Conservation (phyloP, 2,797 vertebrate species). For the Danio tinwini region DNA sequence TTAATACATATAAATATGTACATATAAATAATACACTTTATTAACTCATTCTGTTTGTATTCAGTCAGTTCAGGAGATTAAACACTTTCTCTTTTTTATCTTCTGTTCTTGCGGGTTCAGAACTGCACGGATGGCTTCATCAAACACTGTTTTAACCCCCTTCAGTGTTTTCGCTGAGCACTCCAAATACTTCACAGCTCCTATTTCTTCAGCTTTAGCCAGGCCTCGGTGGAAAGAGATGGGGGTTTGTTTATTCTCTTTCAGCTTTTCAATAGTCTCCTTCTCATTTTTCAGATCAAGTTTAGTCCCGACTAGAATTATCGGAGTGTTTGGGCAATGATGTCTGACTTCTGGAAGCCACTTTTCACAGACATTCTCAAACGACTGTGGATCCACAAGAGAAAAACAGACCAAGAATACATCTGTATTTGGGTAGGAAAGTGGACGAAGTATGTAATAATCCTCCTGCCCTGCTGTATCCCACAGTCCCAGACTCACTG, state of each 20-base stretch:
- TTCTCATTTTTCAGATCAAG: not conserved
- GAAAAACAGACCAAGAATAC: slow-evolving; percentile 3
- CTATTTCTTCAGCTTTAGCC: not conserved
- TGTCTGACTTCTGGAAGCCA: slow-evolving; percentile 16
- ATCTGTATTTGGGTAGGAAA: not conserved
- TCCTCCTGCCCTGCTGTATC: not conserved
- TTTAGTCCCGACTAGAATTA: not conserved
- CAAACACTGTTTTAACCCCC: not conserved
- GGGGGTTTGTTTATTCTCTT: not conserved
- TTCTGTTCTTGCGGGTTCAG: too few relatives aligned
- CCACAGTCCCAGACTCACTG: not conserved
- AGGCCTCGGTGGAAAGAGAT: not conserved
- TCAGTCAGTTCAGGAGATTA: not conserved
- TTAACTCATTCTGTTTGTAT: too few relatives aligned
- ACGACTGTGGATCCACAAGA: not conserved
- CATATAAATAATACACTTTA: too few relatives aligned
- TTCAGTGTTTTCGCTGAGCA: not conserved
- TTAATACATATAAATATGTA: too few relatives aligned
- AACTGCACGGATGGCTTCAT: not conserved
- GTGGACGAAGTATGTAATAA: not conserved
- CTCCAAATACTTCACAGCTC: slow-evolving; percentile 20
- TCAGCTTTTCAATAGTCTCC: not conserved
- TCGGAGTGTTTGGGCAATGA: not conserved
- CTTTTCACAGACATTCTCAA: not conserved
- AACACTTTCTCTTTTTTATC: not conserved